These are phyloP conservation scores for Melanotaenia duboulayi DNA, from an alignment of 2,113 vertebrate genomes.

Conservation along the genomic window DNA sequence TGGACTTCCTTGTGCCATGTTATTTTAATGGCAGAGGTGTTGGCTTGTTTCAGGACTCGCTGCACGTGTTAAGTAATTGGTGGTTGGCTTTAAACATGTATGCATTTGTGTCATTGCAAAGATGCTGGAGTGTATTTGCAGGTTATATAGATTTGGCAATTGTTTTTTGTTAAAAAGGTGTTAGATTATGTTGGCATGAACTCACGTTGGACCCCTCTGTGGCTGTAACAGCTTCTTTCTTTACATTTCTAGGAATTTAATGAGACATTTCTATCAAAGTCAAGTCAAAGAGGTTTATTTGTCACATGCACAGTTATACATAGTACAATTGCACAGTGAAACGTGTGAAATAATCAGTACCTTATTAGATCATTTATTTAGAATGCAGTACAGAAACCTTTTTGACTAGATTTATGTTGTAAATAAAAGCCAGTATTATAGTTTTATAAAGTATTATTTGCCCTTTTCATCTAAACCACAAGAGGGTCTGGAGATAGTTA, in stretches of 20 bases:
- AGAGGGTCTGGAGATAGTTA: constrained; percentile 56
- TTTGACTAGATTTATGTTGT: constrained; percentile 22
- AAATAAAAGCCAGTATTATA: constrained; percentile 35
- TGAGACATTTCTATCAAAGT: neutral
- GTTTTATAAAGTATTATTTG: neutral
- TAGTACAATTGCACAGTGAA: no score
- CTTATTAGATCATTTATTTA: neutral
- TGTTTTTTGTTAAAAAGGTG: constrained; percentile 24
- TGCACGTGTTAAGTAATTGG: neutral
- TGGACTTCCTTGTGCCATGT: constrained; percentile 49
- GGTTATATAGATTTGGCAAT: neutral
- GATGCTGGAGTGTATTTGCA: neutral
- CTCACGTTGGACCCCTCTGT: neutral
- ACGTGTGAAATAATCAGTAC: no score
- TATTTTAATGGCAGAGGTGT: constrained; percentile 4
- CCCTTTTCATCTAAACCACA: neutral
- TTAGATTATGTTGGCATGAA: constrained; percentile 17
- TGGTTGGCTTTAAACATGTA: neutral
- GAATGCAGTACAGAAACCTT: neutral
- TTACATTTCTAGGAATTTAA: neutral
- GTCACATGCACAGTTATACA: no score
- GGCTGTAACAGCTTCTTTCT: neutral
- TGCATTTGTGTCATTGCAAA: constrained; percentile 12
- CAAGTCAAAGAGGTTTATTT: no score
- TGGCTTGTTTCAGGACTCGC: constrained; percentile 22